Conservation (phyloP, 2,797 vertebrate species). For the Amphiprion clarkii region DNA sequence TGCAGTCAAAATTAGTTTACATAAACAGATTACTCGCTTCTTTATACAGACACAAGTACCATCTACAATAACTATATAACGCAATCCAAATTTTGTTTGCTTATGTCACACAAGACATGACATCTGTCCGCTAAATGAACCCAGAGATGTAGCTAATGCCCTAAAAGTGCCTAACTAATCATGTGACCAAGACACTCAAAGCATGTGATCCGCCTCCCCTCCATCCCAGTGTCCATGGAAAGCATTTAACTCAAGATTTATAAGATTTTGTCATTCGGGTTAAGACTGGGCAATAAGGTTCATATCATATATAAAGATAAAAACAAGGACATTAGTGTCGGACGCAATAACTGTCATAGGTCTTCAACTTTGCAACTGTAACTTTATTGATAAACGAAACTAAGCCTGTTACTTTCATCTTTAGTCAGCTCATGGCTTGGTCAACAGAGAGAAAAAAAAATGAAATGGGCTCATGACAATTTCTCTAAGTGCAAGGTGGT, state of each 20-base stretch:
- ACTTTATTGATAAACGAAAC: too few species aligned
- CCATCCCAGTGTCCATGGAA: constrained; percentile 35
- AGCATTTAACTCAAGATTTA: neutral
- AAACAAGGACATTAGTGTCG: too few species aligned
- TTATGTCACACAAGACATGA: neutral
- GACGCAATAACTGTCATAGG: too few species aligned
- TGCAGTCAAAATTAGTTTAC: neutral
- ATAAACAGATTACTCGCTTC: neutral
- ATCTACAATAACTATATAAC: neutral
- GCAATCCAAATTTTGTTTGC: neutral
- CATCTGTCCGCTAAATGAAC: neutral
- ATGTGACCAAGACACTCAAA: constrained; percentile 22
- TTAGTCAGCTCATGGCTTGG: neutral
- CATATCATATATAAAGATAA: too few species aligned
- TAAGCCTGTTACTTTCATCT: too few species aligned
- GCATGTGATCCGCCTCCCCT: constrained; percentile 47
- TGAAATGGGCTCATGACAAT: neutral
- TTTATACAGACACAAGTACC: neutral
- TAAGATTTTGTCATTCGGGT: too few species aligned
- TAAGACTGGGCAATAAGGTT: too few species aligned
- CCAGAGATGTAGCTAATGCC: constrained; percentile 9
- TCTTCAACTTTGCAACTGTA: too few species aligned
- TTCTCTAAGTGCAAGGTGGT: neutral
- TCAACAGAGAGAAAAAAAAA: neutral
- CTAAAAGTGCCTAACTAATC: constrained; percentile 25